phyloP scores from a whole-genome alignment of 1,140 invertebrate genomes.

The Drosophila albomicans region DNA sequence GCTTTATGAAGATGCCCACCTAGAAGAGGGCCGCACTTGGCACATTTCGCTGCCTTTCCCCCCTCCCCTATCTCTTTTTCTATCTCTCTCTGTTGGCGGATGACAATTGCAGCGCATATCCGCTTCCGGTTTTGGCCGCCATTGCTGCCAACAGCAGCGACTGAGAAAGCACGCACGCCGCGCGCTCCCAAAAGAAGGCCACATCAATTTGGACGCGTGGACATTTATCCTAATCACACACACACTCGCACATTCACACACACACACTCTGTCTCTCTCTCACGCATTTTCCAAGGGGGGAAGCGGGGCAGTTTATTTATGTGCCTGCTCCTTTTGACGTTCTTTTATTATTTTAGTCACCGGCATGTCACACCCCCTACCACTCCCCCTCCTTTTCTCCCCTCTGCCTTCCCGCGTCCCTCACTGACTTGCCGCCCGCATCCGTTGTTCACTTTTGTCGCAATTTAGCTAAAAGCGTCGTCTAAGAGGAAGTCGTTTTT shows the following conservation, averaged over 20 bases:
- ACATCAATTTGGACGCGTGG: conserved; percentile 79
- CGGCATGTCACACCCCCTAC: conserved; percentile 37
- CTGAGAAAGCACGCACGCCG: conserved; percentile 1
- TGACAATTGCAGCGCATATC: conserved; percentile 82
- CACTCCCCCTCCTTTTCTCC: background rate
- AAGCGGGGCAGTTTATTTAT: conserved; percentile 70
- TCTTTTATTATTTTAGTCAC: conserved; percentile 81
- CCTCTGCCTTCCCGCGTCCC: background rate
- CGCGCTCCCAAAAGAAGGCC: conserved; percentile 42
- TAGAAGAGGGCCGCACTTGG: conserved; percentile 23
- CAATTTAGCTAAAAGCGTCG: conserved; percentile 83
- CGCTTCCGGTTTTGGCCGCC: conserved; percentile 62
- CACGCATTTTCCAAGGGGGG: background rate
- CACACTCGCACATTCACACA: conserved; percentile 23
- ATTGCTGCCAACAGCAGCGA: background rate
- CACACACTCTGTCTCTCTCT: background rate
- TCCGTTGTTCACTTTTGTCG: conserved; percentile 78
- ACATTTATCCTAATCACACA: conserved; percentile 82
- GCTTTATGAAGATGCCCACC: conserved; percentile 46
- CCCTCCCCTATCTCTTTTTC: background rate
- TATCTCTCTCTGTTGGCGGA: conserved; percentile 45
- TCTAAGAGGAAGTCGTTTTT: conserved; percentile 82
- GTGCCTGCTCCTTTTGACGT: conserved; percentile 78
- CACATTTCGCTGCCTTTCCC: conserved; percentile 9
- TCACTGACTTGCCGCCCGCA: conserved; percentile 6